A percentile compares a stretch with the other conserved stretches of the same genome.
Evolutionary conservation across 1,140 invertebrate species (phyloP).

Genomic region (Drosophila biarmipes): DNA sequence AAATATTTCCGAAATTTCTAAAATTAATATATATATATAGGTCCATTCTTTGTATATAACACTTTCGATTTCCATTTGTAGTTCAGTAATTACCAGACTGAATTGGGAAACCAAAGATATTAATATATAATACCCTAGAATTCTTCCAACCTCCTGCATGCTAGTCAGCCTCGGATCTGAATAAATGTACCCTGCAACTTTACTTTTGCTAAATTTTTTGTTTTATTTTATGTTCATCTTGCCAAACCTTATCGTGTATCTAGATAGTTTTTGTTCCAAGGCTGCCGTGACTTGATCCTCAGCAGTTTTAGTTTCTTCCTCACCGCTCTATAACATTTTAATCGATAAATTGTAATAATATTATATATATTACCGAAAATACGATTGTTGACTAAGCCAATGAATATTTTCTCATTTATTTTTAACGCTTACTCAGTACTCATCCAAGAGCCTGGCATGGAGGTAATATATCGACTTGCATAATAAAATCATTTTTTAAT

Average conservation of each 20-base stretch:
- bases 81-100: conserved; percentile 6
- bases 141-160: conserved; percentile 29
- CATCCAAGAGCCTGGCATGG: conserved; percentile 83
- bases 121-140: conserved; percentile 16
- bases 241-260: conserved; percentile 17
- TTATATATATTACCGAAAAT: conserved; percentile 9
- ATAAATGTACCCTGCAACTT: conserved; percentile 12
- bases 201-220: conserved; percentile 6
- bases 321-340: conserved; percentile 43
- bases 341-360: conserved; percentile 31
- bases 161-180: conserved; percentile 1
- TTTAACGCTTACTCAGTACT: conserved; percentile 80
- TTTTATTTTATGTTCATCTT: conserved; percentile 5
- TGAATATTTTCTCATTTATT: conserved; percentile 56
- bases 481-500: not conserved
- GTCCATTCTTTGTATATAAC: conserved; percentile 18
- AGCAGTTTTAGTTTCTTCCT: conserved; percentile 23
- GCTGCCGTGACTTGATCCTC: conserved; percentile 32
- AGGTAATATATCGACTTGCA: conserved; percentile 61
- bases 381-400: conserved; percentile 43
- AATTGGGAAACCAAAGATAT: conserved; percentile 7
- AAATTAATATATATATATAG: conserved; percentile 7
- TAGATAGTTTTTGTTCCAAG: conserved; percentile 45
- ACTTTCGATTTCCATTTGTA: conserved; percentile 8
- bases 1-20: not conserved